phyloP scores from a whole-genome alignment of 2,113 vertebrate genomes.

The Eretmochelys imbricata region DNA sequence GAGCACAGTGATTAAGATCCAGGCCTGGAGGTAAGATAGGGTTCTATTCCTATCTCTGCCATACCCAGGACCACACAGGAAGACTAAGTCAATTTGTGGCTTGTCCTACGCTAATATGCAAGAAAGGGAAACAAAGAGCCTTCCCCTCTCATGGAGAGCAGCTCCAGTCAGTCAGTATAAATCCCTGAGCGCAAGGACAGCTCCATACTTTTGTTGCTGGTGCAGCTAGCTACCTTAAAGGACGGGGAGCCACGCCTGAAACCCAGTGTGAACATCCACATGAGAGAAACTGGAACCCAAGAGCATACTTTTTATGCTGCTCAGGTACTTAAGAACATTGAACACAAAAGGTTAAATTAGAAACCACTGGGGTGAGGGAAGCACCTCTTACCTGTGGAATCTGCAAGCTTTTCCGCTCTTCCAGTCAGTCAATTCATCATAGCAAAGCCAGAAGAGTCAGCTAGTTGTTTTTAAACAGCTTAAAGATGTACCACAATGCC shows the following conservation, averaged over 20 bases:
- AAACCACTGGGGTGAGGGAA: background rate
- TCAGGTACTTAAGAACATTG: background rate
- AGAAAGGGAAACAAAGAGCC: background rate
- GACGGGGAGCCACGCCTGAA: background rate
- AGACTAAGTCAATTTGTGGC: too few relatives aligned
- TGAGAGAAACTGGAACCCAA: background rate
- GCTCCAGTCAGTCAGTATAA: background rate
- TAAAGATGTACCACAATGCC: too few relatives aligned
- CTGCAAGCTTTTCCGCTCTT: background rate
- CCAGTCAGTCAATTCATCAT: background rate
- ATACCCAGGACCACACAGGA: too few relatives aligned
- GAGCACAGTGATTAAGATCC: too few relatives aligned
- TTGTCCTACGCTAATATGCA: too few relatives aligned
- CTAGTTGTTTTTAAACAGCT: background rate
- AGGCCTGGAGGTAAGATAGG: too few relatives aligned
- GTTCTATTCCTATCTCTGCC: too few relatives aligned
- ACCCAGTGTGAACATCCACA: background rate
- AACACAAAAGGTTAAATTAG: background rate
- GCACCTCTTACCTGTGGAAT: background rate
- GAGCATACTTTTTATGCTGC: background rate
- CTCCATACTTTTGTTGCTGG: background rate
- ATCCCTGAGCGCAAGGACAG: background rate
- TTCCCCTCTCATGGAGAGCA: background rate
- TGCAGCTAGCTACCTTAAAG: background rate
- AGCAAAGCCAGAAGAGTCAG: background rate